These are phyloP conservation scores for Bombus pascuorum DNA, from an alignment of 1,140 invertebrate genomes.

Conservation along the genomic window DNA sequence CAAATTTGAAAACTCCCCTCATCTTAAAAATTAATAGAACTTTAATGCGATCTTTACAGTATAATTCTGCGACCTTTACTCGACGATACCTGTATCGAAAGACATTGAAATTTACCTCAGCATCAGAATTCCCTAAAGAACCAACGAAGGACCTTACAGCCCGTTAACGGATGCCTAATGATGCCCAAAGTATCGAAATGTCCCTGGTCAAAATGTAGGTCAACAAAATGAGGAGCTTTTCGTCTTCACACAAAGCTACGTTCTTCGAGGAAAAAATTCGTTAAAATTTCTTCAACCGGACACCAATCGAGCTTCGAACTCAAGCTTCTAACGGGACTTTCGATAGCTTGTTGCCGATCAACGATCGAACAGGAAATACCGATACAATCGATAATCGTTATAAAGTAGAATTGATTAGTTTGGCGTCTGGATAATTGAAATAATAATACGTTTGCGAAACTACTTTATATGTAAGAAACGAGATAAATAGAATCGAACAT, in stretches of 20 bases:
- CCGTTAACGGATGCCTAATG: constrained; percentile 4
- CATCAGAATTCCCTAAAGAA: not conserved
- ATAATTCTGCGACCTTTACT: not conserved
- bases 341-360: not conserved
- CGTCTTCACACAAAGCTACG: not conserved
- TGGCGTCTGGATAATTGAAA: too few species aligned
- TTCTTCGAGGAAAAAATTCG: not conserved
- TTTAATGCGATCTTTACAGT: not conserved
- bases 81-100: not conserved
- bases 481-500: too few species aligned
- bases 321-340: not conserved
- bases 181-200: not conserved
- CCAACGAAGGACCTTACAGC: not conserved
- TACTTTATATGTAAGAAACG: too few species aligned
- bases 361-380: not conserved
- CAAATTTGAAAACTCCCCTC: not conserved
- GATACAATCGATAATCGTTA: not conserved
- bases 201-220: constrained; percentile 19
- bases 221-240: not conserved
- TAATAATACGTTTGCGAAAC: too few species aligned
- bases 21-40: not conserved
- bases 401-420: too few species aligned
- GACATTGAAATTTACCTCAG: not conserved
- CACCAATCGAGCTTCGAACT: not conserved
- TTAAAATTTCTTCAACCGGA: not conserved